phyloP scores from a whole-genome alignment of 2,113 vertebrate genomes.

The Seriola aureovittata region DNA sequence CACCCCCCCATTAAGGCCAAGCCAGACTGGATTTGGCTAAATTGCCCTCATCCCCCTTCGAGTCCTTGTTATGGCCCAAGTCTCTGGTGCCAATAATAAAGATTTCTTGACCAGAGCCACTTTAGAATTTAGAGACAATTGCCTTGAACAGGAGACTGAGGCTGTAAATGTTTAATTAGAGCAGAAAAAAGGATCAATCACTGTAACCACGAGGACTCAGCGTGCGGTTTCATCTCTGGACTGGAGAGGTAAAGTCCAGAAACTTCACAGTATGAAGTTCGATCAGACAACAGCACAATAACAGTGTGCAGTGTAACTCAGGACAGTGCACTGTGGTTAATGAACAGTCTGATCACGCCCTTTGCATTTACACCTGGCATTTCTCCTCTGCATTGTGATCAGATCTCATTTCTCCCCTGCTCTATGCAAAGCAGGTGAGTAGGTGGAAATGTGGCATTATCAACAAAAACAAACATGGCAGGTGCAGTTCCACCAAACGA shows the following conservation, averaged over 20 bases:
- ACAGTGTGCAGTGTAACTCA: neutral
- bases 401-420: constrained; percentile 28
- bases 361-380: constrained; percentile 47
- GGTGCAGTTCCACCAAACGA: constrained; percentile 17
- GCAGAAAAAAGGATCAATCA: constrained; percentile 70
- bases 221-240: too few species aligned
- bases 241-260: too few species aligned
- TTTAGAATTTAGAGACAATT: constrained; percentile 75
- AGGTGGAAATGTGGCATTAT: constrained; percentile 55
- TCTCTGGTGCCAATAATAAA: constrained; percentile 74
- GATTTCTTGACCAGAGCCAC: constrained; percentile 68
- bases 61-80: constrained; percentile 49
- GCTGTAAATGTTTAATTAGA: constrained; percentile 78
- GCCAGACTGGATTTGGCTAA: constrained; percentile 55
- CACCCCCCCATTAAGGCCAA: constrained; percentile 20
- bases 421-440: constrained; percentile 41
- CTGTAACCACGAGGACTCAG: constrained; percentile 1
- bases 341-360: constrained; percentile 42
- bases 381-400: constrained; percentile 33
- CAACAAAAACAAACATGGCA: constrained; percentile 58
- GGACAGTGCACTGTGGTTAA: neutral
- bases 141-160: constrained; percentile 60
- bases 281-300: neutral
- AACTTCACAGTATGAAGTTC: neutral
- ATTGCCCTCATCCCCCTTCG: constrained; percentile 44